These are phyloP conservation scores for Gallinago undulata DNA, from an alignment of 2,113 vertebrate species.

Conservation along the genomic window DNA sequence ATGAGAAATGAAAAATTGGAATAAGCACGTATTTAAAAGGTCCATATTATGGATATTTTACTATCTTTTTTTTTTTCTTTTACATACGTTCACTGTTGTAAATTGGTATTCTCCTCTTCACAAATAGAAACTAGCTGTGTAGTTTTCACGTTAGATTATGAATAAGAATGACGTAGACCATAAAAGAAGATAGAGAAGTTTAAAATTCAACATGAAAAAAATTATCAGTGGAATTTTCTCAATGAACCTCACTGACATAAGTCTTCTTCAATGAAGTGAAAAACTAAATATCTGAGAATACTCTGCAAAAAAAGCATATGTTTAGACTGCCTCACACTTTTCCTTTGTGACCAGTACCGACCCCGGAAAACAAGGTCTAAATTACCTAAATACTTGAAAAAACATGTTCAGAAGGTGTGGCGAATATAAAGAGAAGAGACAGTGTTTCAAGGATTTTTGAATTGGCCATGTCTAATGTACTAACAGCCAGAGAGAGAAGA, in stretches of 20 bases:
- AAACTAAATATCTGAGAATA: not conserved
- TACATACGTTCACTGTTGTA: not conserved
- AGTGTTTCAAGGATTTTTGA: not conserved
- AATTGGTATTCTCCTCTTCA: not conserved
- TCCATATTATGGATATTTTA: not conserved
- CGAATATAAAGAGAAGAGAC: not conserved
- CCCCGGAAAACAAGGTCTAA: not conserved
- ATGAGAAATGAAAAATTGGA: not conserved
- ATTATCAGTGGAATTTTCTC: not conserved
- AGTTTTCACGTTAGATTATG: not conserved
- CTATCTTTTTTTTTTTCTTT: not conserved
- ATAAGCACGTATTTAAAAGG: not conserved
- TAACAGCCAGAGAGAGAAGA: not conserved
- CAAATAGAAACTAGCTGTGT: not conserved
- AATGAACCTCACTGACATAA: not conserved
- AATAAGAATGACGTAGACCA: not conserved
- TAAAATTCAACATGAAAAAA: not conserved
- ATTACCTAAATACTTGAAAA: not conserved
- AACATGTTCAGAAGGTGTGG: not conserved
- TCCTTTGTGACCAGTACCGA: not conserved
- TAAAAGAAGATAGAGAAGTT: not conserved
- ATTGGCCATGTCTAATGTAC: not conserved
- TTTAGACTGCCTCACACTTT: not conserved
- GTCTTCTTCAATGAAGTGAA: not conserved
- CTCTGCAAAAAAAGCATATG: fast-evolving